These are phyloP conservation scores for Leucania comma DNA, from an alignment of 2,888 invertebrate species.

Conservation along the genomic window DNA sequence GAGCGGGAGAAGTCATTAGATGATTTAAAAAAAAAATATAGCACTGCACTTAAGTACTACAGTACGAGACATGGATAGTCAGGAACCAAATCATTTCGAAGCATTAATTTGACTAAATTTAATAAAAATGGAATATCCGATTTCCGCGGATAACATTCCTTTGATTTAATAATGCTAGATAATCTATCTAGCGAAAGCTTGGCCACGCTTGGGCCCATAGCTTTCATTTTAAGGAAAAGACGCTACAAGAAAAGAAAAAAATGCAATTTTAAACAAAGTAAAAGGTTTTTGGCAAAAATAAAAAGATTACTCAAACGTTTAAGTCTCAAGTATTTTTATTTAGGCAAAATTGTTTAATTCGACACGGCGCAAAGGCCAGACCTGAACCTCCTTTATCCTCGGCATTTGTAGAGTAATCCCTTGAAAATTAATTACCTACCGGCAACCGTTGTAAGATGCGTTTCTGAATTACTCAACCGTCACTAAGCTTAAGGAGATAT, in stretches of 20 bases:
- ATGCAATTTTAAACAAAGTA: slow-evolving; percentile 11
- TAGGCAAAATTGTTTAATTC: slow-evolving; percentile 79
- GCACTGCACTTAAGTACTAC: too few relatives aligned
- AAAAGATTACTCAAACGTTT: slow-evolving; percentile 47
- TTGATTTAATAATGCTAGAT: too few relatives aligned
- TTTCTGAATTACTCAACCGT: slow-evolving; percentile 74
- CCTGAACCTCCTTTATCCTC: slow-evolving; percentile 79
- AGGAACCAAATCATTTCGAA: too few relatives aligned
- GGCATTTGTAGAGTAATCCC: slow-evolving; percentile 87
- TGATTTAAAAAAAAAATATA: too few relatives aligned
- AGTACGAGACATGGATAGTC: too few relatives aligned
- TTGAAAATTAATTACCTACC: slow-evolving; percentile 87
- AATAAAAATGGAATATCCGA: too few relatives aligned
- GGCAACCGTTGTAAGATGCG: slow-evolving; percentile 72
- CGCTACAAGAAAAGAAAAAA: not conserved
- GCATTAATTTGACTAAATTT: too few relatives aligned
- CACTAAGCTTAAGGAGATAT: slow-evolving; percentile 74
- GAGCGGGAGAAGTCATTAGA: too few relatives aligned
- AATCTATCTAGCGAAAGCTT: too few relatives aligned
- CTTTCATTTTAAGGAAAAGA: not conserved
- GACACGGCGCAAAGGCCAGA: slow-evolving; percentile 76
- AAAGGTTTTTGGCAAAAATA: slow-evolving; percentile 8
- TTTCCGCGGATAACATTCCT: too few relatives aligned
- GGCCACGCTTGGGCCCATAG: too few relatives aligned
- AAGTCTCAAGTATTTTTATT: slow-evolving; percentile 68